phyloP scores from a whole-genome alignment of 1,140 invertebrate species.

The Solenopsis invicta region DNA sequence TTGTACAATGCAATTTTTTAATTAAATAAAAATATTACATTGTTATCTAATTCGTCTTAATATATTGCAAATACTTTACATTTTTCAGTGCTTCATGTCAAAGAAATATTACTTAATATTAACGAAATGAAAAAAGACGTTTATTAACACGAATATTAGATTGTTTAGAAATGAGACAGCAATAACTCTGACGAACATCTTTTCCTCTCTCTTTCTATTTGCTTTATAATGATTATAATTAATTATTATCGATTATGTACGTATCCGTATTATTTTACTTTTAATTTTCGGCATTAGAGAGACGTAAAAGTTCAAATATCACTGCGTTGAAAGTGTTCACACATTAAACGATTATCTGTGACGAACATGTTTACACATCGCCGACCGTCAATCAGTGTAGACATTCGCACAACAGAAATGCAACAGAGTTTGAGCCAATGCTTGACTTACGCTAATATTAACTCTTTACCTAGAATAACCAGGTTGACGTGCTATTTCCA shows the following conservation, averaged over 20 bases:
- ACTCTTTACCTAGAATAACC: constrained; percentile 18
- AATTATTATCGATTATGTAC: neutral
- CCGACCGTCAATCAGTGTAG: constrained; percentile 18
- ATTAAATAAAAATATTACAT: neutral
- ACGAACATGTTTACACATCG: constrained; percentile 9
- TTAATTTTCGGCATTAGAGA: neutral
- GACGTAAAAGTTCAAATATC: constrained; percentile 15
- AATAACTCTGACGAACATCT: neutral
- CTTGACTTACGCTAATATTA: constrained; percentile 39
- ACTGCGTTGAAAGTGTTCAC: neutral
- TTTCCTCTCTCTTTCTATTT: neutral
- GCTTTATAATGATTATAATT: neutral
- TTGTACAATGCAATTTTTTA: neutral
- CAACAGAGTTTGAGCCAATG: constrained; percentile 4
- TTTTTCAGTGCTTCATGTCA: neutral
- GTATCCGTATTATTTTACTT: neutral
- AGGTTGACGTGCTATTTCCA: constrained; percentile 17
- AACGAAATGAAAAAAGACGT: neutral
- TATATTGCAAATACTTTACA: neutral
- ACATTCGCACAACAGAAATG: constrained; percentile 15
- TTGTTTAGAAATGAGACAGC: neutral
- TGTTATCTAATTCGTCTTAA: neutral
- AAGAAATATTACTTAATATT: neutral
- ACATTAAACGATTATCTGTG: neutral
- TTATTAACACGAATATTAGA: neutral